A percentile compares a stretch with the other conserved stretches of the same genome.
Conservation (phyloP, 2,113 vertebrate species). For the Laticauda laticaudata region DNA sequence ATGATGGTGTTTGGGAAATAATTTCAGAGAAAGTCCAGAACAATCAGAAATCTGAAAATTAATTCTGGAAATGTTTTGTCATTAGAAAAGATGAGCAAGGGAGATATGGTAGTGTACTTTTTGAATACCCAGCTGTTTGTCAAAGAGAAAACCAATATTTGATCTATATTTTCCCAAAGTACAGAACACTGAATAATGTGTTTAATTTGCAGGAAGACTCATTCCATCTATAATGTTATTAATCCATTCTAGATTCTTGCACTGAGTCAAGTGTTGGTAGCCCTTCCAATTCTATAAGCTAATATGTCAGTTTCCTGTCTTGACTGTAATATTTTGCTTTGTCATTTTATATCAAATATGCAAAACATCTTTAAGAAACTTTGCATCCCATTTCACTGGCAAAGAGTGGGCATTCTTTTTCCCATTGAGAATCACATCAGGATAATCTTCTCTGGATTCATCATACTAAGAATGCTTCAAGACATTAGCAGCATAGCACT, state of each 20-base stretch:
- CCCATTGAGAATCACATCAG: neutral
- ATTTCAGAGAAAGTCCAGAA: neutral
- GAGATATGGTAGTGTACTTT: neutral
- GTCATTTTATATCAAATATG: neutral
- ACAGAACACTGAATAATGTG: neutral
- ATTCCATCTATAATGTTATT: neutral
- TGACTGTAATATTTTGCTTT: neutral
- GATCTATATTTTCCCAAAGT: neutral
- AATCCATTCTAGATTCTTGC: neutral
- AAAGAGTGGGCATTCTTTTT: neutral
- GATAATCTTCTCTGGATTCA: neutral
- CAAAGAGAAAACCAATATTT: neutral
- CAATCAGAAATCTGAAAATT: neutral
- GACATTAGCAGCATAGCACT: slow-evolving; percentile 25
- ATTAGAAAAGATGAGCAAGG: neutral
- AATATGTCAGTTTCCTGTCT: neutral
- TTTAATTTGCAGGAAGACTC: neutral
- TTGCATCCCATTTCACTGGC: neutral
- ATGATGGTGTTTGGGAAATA: no score
- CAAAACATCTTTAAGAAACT: neutral
- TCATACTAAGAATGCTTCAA: neutral
- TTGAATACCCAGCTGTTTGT: neutral
- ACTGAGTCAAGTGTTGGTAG: neutral
- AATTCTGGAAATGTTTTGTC: neutral
- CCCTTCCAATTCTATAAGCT: neutral